Conservation (phyloP, 92 coral and sea anemone genomes). For the Plumapathes pennacea region DNA sequence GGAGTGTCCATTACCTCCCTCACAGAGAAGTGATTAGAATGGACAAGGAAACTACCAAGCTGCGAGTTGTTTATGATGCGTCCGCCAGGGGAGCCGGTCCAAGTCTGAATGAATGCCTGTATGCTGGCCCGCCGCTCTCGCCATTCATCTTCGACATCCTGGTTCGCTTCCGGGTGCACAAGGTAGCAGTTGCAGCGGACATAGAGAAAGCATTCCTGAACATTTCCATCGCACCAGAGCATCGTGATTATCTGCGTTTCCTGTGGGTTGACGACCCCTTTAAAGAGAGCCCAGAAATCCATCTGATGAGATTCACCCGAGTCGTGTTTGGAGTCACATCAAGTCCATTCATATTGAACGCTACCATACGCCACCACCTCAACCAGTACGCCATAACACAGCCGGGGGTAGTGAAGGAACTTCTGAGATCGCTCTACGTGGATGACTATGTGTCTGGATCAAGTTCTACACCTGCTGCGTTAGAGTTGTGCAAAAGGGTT, state of each 20-base stretch:
- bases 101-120: slow-evolving; percentile 27
- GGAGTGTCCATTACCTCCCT: slow-evolving; percentile 65
- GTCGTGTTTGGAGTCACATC: slow-evolving; percentile 40
- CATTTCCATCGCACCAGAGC: slow-evolving; percentile 20
- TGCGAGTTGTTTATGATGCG: slow-evolving; percentile 65
- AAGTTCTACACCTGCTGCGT: slow-evolving; percentile 7
- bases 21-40: slow-evolving; percentile 60
- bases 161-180: slow-evolving; percentile 11
- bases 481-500: slow-evolving; percentile 21
- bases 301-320: slow-evolving; percentile 29
- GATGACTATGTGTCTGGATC: slow-evolving; percentile 53
- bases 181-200: slow-evolving; percentile 24
- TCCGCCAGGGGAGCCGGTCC: slow-evolving; percentile 56
- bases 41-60: slow-evolving; percentile 60
- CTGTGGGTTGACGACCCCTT: slow-evolving; percentile 32
- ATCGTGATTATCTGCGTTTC: slow-evolving; percentile 26
- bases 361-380: slow-evolving; percentile 24
- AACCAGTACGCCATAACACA: slow-evolving; percentile 33
- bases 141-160: slow-evolving; percentile 31
- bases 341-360: slow-evolving; percentile 26
- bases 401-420: slow-evolving; percentile 46
- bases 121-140: slow-evolving; percentile 35
- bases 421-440: slow-evolving; percentile 53
- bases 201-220: slow-evolving; percentile 47
- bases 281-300: slow-evolving; percentile 24